Evolutionary conservation across 92 coral and sea anemone species (phyloP).

Genomic region (Bergia puertoricense): DNA sequence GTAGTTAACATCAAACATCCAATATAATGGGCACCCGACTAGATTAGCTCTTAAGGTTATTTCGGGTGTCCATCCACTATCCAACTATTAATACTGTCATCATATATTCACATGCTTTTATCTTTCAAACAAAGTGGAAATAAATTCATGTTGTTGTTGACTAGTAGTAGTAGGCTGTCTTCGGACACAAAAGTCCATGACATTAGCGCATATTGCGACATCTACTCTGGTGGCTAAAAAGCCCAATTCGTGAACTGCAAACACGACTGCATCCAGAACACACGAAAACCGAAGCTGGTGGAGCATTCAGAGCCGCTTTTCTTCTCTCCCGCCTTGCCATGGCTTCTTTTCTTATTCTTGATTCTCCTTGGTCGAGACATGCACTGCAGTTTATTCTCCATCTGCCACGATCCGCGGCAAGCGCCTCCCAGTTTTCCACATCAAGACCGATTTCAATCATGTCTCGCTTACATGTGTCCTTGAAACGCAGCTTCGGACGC

Average conservation of each 20-base stretch:
- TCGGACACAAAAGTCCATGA: neutral
- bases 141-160: no score
- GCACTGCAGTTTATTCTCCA: neutral
- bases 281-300: neutral
- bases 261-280: neutral
- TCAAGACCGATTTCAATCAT: conserved; percentile 13
- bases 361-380: neutral
- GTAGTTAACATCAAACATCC: no score
- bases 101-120: no score
- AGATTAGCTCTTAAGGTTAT: no score
- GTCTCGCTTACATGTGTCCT: conserved; percentile 31
- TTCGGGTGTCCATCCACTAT: no score
- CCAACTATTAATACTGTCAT: no score
- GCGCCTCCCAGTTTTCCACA: neutral
- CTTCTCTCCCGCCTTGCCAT: neutral
- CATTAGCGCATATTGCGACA: neutral
- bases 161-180: neutral
- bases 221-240: neutral
- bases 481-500: conserved; percentile 34
- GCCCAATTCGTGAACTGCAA: neutral
- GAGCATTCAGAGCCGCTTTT: conserved; percentile 1
- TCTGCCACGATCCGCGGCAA: conserved; percentile 13
- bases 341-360: neutral
- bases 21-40: no score
- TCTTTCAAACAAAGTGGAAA: no score